A percentile compares a stretch with the other conserved stretches of the same genome.
These are phyloP conservation scores for Leptestheria dahalacensis DNA, from an alignment of 1,140 invertebrate species.

Conservation along the genomic window DNA sequence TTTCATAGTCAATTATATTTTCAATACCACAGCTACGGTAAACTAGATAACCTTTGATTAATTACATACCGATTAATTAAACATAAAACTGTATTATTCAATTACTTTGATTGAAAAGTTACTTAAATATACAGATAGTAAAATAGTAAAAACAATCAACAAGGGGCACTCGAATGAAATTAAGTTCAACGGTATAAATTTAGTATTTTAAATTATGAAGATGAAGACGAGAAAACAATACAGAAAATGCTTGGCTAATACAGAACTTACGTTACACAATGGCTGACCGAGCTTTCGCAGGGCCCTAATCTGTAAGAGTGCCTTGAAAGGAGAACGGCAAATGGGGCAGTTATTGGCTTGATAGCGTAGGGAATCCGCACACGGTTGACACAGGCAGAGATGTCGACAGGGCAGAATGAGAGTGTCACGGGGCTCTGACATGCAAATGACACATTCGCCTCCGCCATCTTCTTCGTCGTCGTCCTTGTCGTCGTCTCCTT, in stretches of 20 bases:
- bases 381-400: conserved; percentile 91
- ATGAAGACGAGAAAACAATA: background rate
- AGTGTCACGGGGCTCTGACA: conserved; percentile 94
- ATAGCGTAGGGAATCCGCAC: conserved; percentile 90
- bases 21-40: too few relatives aligned
- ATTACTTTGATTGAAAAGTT: too few relatives aligned
- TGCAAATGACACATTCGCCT: conserved; percentile 97
- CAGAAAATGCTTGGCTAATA: too few relatives aligned
- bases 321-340: conserved; percentile 90
- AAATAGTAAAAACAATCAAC: too few relatives aligned
- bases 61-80: too few relatives aligned
- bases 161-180: too few relatives aligned
- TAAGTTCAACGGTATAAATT: too few relatives aligned
- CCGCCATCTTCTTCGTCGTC: conserved; percentile 91
- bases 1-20: too few relatives aligned
- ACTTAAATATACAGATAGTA: too few relatives aligned
- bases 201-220: too few relatives aligned
- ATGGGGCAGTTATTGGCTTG: conserved; percentile 96
- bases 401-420: conserved; percentile 95
- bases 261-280: background rate
- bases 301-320: conserved; percentile 86
- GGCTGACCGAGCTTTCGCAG: conserved; percentile 52
- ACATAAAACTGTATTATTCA: too few relatives aligned
- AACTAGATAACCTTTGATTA: too few relatives aligned
- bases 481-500: conserved; percentile 1